Conservation (phyloP, 2,113 vertebrate genomes). For the western clawed frog (Xenopus tropicalis) region UCB_Xtro_10.0 CM004450.2:93420501-93421000, state of each 20-base stretch:
- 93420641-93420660: slow-evolving; percentile 38
- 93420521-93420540: no score
- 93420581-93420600: slow-evolving; percentile 30
- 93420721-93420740: slow-evolving; percentile 10
- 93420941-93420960: no score
- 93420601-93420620: slow-evolving; percentile 33
- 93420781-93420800: not conserved
- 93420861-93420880: not conserved
- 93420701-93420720: not conserved
- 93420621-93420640: slow-evolving; percentile 25
- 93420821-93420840: slow-evolving; percentile 4
- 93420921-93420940: no score
- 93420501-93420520: no score
- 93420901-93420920: not conserved
- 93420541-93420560: not conserved
- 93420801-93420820: slow-evolving; percentile 1
- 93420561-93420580: slow-evolving; percentile 21
- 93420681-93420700: slow-evolving; percentile 28
- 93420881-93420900: not conserved
- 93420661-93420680: slow-evolving; percentile 31
- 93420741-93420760: not conserved
- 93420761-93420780: not conserved
- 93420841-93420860: slow-evolving; percentile 8
- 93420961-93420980: no score
- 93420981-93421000: no score